Evolutionary conservation across 2,113 vertebrate species (phyloP).

Genomic region (Sinosuthora webbiana): DNA sequence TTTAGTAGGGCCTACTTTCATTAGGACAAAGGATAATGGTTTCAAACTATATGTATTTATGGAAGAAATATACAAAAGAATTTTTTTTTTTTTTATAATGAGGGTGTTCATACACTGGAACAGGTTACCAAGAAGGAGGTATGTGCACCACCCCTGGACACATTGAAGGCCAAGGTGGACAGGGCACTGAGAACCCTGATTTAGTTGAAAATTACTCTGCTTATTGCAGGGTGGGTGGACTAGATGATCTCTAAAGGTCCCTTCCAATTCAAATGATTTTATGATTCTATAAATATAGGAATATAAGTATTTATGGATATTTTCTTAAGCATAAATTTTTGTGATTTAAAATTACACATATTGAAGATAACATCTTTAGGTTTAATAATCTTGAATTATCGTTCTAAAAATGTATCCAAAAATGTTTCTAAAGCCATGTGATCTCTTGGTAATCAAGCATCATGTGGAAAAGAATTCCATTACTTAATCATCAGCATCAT

Average conservation of each 20-base stretch:
- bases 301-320: background rate
- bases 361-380: background rate
- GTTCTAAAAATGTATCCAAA: background rate
- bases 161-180: rapidly evolving
- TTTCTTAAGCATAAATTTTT: background rate
- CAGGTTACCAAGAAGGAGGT: background rate
- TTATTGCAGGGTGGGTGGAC: background rate
- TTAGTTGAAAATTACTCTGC: background rate
- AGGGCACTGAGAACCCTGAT: background rate
- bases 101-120: background rate
- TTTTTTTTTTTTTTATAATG: background rate
- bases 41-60: background rate
- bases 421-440: background rate
- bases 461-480: background rate
- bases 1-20: background rate
- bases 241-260: background rate
- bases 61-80: background rate
- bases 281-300: background rate
- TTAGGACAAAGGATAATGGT: background rate
- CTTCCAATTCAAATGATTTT: background rate
- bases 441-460: background rate
- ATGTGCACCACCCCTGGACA: background rate
- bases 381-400: background rate
- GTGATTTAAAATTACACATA: background rate
- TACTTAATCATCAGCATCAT: background rate